Evolutionary conservation across 2,888 invertebrate genomes (phyloP).

Genomic region (Entomobrya proxima): DNA sequence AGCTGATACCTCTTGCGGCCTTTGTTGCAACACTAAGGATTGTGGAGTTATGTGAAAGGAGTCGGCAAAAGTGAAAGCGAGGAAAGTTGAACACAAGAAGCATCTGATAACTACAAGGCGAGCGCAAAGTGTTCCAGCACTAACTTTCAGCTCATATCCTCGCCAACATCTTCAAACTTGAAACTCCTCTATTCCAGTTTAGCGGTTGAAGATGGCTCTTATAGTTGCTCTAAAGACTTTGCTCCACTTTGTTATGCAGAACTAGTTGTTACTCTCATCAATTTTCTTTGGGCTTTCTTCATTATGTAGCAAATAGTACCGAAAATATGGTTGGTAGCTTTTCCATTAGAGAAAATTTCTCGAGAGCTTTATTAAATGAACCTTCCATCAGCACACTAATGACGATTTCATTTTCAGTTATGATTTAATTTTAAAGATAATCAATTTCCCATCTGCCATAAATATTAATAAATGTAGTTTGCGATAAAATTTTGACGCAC

Average conservation of each 20-base stretch:
- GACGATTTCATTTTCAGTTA: no score
- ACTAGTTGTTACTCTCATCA: no score
- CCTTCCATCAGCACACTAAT: no score
- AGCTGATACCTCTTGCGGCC: background rate
- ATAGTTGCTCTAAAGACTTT: background rate
- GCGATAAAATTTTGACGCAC: no score
- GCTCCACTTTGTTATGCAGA: background rate
- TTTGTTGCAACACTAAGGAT: background rate
- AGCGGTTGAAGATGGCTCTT: conserved; percentile 51
- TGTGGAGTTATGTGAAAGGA: background rate
- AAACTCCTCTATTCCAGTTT: conserved; percentile 34
- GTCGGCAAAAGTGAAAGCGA: background rate
- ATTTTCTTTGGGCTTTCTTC: no score
- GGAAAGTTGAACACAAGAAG: background rate
- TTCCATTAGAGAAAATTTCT: no score
- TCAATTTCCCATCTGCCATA: no score
- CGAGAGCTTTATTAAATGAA: no score
- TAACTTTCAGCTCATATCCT: background rate
- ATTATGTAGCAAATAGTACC: no score
- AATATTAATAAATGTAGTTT: no score
- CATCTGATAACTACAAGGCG: background rate
- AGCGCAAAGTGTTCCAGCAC: background rate
- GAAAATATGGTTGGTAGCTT: no score
- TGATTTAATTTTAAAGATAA: no score
- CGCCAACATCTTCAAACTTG: background rate